Evolutionary conservation across 1,140 invertebrate species (phyloP).

Genomic region (Drosophila mayri): DNA sequence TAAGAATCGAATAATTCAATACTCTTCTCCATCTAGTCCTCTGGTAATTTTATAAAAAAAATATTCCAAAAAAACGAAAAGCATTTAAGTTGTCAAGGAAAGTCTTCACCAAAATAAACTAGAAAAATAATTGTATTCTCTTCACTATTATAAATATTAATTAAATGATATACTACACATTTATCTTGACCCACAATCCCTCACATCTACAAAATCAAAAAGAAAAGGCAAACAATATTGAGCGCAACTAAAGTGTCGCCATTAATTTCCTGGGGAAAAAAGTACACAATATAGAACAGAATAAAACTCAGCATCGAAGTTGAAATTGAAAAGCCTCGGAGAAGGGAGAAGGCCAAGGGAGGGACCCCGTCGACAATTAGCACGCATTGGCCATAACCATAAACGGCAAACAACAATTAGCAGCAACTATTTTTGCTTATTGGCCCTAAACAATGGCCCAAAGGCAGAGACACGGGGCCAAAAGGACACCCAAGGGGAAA

Average conservation of each 20-base stretch:
- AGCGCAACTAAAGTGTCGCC: slow-evolving; percentile 57
- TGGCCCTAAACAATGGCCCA: slow-evolving; percentile 46
- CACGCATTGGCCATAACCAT: slow-evolving; percentile 60
- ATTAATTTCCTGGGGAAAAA: slow-evolving; percentile 40
- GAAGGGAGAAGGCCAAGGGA: not conserved
- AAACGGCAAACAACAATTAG: slow-evolving; percentile 62
- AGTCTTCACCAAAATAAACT: too few species aligned
- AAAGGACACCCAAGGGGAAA: not conserved
- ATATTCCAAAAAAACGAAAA: not conserved
- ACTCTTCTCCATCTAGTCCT: not conserved
- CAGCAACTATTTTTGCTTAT: slow-evolving; percentile 64
- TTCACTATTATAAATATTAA: not conserved
- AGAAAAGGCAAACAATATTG: slow-evolving; percentile 30
- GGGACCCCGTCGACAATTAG: slow-evolving; percentile 41
- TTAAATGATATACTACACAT: not conserved
- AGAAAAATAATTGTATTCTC: rapidly evolving
- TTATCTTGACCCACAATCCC: not conserved
- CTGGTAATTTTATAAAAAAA: not conserved
- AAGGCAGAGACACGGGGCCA: not conserved
- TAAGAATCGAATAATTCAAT: slow-evolving; percentile 7
- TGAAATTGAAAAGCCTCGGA: slow-evolving; percentile 37
- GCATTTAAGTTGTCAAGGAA: not conserved
- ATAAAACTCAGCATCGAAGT: slow-evolving; percentile 36
- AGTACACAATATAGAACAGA: slow-evolving; percentile 2
- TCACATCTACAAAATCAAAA: not conserved